Conservation (phyloP, 2,113 vertebrate genomes). For the Alectura lathami region DNA sequence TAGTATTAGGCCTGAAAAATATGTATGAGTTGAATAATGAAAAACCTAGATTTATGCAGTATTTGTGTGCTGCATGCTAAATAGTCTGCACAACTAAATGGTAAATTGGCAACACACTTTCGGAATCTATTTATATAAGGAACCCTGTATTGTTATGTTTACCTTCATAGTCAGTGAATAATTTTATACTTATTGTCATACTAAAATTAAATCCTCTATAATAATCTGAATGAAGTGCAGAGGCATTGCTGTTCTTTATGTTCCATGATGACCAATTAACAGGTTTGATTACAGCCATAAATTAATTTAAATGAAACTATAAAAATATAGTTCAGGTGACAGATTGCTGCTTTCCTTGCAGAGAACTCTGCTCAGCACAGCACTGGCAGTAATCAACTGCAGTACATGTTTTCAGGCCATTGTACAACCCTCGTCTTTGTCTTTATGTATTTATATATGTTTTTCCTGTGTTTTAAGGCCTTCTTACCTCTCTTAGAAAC, state of each 20-base stretch:
- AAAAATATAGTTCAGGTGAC: neutral
- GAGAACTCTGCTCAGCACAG: neutral
- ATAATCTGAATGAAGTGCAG: neutral
- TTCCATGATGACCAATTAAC: slow-evolving; percentile 17
- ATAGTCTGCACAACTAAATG: neutral
- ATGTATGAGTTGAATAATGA: neutral
- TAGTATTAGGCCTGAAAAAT: neutral
- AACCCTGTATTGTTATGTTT: neutral
- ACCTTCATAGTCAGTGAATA: neutral
- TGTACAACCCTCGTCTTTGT: neutral
- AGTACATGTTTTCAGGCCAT: neutral
- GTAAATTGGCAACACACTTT: neutral
- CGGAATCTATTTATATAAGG: neutral
- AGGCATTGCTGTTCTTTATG: neutral
- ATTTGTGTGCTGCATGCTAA: neutral
- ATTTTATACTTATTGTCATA: neutral
- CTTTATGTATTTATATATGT: neutral
- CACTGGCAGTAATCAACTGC: neutral
- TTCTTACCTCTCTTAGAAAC: neutral
- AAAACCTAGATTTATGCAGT: neutral
- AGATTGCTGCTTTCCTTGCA: neutral
- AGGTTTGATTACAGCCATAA: slow-evolving; percentile 13
- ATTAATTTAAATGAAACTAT: slow-evolving; percentile 33
- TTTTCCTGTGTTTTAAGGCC: neutral
- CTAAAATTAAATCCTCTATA: neutral